Evolutionary conservation across 2,797 vertebrate species (phyloP), one percentile per base, ranked within the genome.

Genomic region (Poeciliopsis presidionis): DNA sequence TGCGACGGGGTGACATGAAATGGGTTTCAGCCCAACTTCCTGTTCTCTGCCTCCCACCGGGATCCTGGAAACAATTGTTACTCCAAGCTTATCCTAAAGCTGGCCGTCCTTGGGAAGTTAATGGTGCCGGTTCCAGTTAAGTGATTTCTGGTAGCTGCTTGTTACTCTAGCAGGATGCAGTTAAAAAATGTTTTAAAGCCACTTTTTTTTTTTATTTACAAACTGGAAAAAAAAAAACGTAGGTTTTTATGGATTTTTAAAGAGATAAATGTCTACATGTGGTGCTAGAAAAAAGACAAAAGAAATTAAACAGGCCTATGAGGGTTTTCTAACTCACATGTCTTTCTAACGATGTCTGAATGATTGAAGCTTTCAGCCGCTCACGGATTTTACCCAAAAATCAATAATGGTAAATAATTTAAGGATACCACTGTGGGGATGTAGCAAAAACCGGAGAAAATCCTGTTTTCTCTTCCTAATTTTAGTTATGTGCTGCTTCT

Each of bases 401-500:
- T 77, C 70, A 80, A 47, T 85, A 71, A 72, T 30, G 46, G 13
- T 57, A 61, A 78, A 81, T 80, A 7, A 74, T 73, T 63, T 36
- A 72, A 51, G 76, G 53, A 43, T 45, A 47, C 49, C 22, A 53
- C n/a, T n/a, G 67, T 55, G 63, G 84, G 67, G 70, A 72, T 81
- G 25, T n/a, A 74, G 73, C 49, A 20, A 71, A 33, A 63, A 76
- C 51, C 69, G 69, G 80, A 72, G 81, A 73, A 57, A 81, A 76
- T 57, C 45, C 55, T 73, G 51, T 75, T 81, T 45, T 71, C 49
- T 71, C 7, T 36, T 18, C 80, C 74, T 41, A 30, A 57, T 76
- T 84, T 80, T 63, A 77, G 63, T 53, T 71, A 13, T 63, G 5
- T 72, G 74, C 74, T 55, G 71, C 65, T 75, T 84, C 83, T 74